Base-by-base conservation (phyloP, 1,140 invertebrate genomes). In the Macrobrachium nipponense region DNA sequence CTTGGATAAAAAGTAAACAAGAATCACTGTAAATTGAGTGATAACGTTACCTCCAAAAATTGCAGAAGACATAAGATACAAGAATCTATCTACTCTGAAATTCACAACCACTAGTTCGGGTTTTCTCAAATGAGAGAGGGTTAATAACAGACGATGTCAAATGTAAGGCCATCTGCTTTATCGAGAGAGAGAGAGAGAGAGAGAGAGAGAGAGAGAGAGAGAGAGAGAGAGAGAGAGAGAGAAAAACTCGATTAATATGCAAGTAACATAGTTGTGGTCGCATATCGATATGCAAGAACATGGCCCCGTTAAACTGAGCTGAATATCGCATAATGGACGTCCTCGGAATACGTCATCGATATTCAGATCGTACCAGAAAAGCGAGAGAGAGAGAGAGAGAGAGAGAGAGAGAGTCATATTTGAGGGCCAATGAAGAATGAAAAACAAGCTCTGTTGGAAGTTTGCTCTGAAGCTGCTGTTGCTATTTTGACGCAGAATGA, bases 191-290 rank as follows among this genome's bases (percentile, higher is more conserved):
- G 23, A 70, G 66, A 20, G n/a, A 68, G n/a, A 20, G 66, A 20
- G 20, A 27, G 66, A 68, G 68, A 36, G 68, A 66, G 20, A 36
- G 68, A 70, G 68, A 12, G 20, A 70, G 68, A n/a, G 36, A 66
- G 64, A 66, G 66, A 18, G 66, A 68, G 14, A 23, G 66, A 27
- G 27, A 5, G 66, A 68, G 18, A 23, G 66, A 27, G n/a, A 5
- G 66, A 68, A 2, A 27, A 20, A n/a, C 23, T 10, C n/a, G 23
- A 20, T 27, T n/a, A 27, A 66, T n/a, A 27, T 20, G 12, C 18
- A 23, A 66, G 64, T 11, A n/a, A n/a, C n/a, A n/a, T 11, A 27
- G 64, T 12, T 23, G 18, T 12, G 51, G 51, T 51, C 51, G 12
- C 12, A 51, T 51, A 51, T 51, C 51, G 51, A 51, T 51, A 51